Percentiles rank a stretch among this genome's conserved stretches.
These are phyloP conservation scores for Potorous gilbertii DNA, from an alignment of 2,797 vertebrate genomes.

Conservation along the genomic window DNA sequence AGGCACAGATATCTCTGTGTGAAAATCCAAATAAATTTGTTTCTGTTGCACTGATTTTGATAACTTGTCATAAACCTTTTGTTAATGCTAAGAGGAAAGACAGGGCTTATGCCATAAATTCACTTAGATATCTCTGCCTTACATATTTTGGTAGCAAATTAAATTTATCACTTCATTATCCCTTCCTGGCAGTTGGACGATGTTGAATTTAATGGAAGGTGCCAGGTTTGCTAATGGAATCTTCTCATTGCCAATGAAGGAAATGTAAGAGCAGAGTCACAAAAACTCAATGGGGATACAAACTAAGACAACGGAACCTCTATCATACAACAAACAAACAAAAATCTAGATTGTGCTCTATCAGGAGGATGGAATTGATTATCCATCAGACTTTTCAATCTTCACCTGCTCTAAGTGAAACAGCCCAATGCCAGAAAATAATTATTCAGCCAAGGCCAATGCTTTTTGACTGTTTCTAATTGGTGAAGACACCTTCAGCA, in stretches of 20 bases:
- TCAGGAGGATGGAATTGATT: constrained; percentile 48
- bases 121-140: constrained; percentile 73
- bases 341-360: constrained; percentile 22
- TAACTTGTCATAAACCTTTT: constrained; percentile 70
- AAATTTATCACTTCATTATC: constrained; percentile 81
- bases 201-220: constrained; percentile 78
- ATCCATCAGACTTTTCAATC: constrained; percentile 44
- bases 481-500: constrained; percentile 50
- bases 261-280: constrained; percentile 62
- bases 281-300: constrained; percentile 61
- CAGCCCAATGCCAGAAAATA: constrained; percentile 39
- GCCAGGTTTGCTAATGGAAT: constrained; percentile 77
- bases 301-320: constrained; percentile 50
- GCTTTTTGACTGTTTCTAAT: constrained; percentile 48
- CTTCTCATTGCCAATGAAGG: constrained; percentile 73
- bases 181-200: constrained; percentile 75
- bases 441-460: constrained; percentile 37
- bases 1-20: constrained; percentile 7
- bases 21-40: constrained; percentile 56
- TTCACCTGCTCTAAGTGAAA: constrained; percentile 57
- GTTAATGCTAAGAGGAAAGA: constrained; percentile 72
- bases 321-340: constrained; percentile 51
- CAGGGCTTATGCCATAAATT: constrained; percentile 68
- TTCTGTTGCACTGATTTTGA: constrained; percentile 69
- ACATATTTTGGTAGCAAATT: constrained; percentile 79